Evolutionary conservation across 2,888 invertebrate species (phyloP).

Genomic region (Druceiella hillmani): DNA sequence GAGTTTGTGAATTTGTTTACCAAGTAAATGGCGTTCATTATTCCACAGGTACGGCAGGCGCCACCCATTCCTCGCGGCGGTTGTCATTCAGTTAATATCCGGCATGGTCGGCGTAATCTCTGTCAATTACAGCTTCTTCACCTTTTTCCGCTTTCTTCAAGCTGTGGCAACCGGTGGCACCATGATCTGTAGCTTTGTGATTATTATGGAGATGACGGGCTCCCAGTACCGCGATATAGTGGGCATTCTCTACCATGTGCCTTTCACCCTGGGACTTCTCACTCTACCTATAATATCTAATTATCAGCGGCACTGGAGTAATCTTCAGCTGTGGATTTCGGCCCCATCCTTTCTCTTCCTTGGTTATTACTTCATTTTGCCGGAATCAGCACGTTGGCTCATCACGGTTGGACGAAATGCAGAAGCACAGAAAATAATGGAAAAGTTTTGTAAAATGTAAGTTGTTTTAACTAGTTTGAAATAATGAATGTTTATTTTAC

Average conservation of each 20-base stretch:
- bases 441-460: slow-evolving; percentile 56
- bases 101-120: slow-evolving; percentile 68
- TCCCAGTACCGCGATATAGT: slow-evolving; percentile 59
- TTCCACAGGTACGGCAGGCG: slow-evolving; percentile 66
- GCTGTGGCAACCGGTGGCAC: slow-evolving; percentile 77
- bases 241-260: slow-evolving; percentile 62
- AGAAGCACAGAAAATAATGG: slow-evolving; percentile 59
- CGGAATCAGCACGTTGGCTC: slow-evolving; percentile 81
- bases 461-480: too few relatives aligned
- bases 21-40: slow-evolving; percentile 11
- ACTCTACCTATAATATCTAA: slow-evolving; percentile 59
- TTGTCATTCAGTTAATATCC: slow-evolving; percentile 64
- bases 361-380: slow-evolving; percentile 66
- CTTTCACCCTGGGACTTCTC: slow-evolving; percentile 65
- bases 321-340: slow-evolving; percentile 62
- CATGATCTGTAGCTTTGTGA: slow-evolving; percentile 73
- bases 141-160: slow-evolving; percentile 62
- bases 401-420: slow-evolving; percentile 62
- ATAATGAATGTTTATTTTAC: too few relatives aligned
- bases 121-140: slow-evolving; percentile 61
- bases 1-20: too few relatives aligned
- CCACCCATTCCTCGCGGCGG: slow-evolving; percentile 64
- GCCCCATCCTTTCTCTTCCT: slow-evolving; percentile 57
- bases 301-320: slow-evolving; percentile 60
- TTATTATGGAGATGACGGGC: slow-evolving; percentile 64